These are phyloP conservation scores for Hyperoplus immaculatus DNA, from an alignment of 2,797 vertebrate species.

Conservation along the genomic window DNA sequence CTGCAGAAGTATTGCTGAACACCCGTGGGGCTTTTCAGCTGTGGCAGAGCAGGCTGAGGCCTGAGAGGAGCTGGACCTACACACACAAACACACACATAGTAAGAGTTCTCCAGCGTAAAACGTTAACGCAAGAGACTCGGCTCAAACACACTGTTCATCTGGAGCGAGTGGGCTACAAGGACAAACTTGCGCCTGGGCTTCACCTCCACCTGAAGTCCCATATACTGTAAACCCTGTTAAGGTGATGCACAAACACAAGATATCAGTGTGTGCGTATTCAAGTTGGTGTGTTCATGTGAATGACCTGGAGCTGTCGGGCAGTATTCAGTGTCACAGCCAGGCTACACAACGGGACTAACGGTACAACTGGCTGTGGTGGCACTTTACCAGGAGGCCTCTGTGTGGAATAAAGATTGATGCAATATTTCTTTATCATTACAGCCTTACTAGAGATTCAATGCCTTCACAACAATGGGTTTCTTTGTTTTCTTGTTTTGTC, in stretches of 20 bases:
- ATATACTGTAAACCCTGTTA: slow-evolving; percentile 29
- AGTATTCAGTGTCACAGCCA: slow-evolving; percentile 58
- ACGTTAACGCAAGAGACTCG: slow-evolving; percentile 23
- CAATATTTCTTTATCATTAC: slow-evolving; percentile 90
- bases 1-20: slow-evolving; percentile 86
- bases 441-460: slow-evolving; percentile 86
- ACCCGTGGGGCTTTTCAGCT: slow-evolving; percentile 39
- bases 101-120: slow-evolving; percentile 28
- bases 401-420: slow-evolving; percentile 87
- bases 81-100: slow-evolving; percentile 39
- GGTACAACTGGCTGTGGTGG: slow-evolving; percentile 86
- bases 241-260: slow-evolving; percentile 35
- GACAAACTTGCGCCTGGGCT: slow-evolving; percentile 32
- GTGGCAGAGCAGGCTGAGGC: slow-evolving; percentile 20
- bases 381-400: slow-evolving; percentile 86
- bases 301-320: slow-evolving; percentile 46
- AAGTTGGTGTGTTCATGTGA: slow-evolving; percentile 26
- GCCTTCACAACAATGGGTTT: slow-evolving; percentile 76
- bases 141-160: slow-evolving; percentile 34
- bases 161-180: slow-evolving; percentile 29
- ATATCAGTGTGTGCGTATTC: not conserved
- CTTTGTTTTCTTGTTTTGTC: slow-evolving; percentile 43
- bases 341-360: slow-evolving; percentile 71
- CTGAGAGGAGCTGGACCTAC: slow-evolving; percentile 38
- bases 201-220: slow-evolving; percentile 32